Evolutionary conservation across 1,140 invertebrate species (phyloP).

Genomic region (Chrysomallon squamiferum): DNA sequence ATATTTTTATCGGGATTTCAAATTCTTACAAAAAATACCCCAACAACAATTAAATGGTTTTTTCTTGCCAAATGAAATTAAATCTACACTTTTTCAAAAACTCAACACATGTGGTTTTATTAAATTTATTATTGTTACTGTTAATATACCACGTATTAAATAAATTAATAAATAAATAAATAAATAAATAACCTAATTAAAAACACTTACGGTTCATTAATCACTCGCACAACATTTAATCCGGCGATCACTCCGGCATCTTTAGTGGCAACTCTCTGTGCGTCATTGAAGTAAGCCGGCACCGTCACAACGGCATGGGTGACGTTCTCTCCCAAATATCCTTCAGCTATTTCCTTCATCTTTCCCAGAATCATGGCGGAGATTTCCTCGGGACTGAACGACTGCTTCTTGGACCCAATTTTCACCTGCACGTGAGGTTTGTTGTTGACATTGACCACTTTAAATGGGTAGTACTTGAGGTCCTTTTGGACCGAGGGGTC

Average conservation of each 20-base stretch:
- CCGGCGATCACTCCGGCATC: constrained; percentile 80
- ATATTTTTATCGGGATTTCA: too few relatives aligned
- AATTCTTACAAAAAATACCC: too few relatives aligned
- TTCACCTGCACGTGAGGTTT: constrained; percentile 79
- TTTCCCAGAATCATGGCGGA: constrained; percentile 96
- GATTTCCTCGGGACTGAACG: constrained; percentile 96
- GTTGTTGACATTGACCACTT: constrained; percentile 82
- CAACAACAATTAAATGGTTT: too few relatives aligned
- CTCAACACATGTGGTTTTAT: too few relatives aligned
- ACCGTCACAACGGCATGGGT: constrained; percentile 98
- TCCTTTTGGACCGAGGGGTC: constrained; percentile 90
- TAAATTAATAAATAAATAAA: too few relatives aligned
- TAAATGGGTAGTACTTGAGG: constrained; percentile 92
- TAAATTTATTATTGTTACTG: too few relatives aligned
- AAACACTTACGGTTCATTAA: constrained; percentile 86
- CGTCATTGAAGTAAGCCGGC: constrained; percentile 98
- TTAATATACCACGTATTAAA: too few relatives aligned
- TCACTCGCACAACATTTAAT: constrained; percentile 96
- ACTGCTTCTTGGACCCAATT: constrained; percentile 77
- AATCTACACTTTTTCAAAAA: too few relatives aligned
- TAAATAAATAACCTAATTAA: too few relatives aligned
- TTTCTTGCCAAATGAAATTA: too few relatives aligned
- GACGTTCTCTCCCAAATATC: constrained; percentile 92
- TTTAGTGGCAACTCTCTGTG: constrained; percentile 96
- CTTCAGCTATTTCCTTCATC: constrained; percentile 98